Base-by-base conservation (phyloP, 2,888 invertebrate species). In the Brenthis hecate region DNA sequence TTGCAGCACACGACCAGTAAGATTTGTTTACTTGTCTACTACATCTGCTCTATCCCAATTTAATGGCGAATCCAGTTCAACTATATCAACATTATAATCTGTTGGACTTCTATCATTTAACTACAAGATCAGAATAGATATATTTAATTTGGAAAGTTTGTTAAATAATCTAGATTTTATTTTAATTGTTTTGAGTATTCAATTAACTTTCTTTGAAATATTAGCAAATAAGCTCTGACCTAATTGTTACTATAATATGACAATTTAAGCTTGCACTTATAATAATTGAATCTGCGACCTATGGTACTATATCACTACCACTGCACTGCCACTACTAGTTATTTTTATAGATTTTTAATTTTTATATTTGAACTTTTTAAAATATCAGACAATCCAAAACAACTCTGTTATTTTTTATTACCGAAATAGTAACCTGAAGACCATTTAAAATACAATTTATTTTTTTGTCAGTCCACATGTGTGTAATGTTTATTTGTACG, bases 401-500 rank as follows among this genome's bases (percentile, higher is more conserved):
- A 14, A 36, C 23, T 62, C 53, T 62, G 54, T 43, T 43, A 62
- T 43, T 65, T 65, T 69, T 62, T 66, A 66, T 50, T 19, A 58
- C 66, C 50, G 58, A 58, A 68, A 72, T 68, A 64, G 70, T 66
- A 68, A 67, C 54, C 62, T 67, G 70, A 65, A 69, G 69, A 68
- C 67, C 66, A 65, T 69, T 72, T 63, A 66, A 64, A 67, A 66
- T 14, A 70, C 66, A 73, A 72, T 72, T 68, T 72, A 65, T 73
- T 69, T 73, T 73, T 73, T 72, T 65, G 55, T 56, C 14, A 48
- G 32, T 56, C 60, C 62, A 85, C 87, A 87, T 82, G 86, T 85
- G 84, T 76, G 68, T 75, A 70, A 76, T 86, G 84, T 88, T 89
- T 90, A 83, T 91, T 90, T 83, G 82, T 82, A 73, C 78, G 79